These are phyloP conservation scores for Trichopoda pennipes DNA, from an alignment of 2,888 invertebrate species.

Conservation along the genomic window DNA sequence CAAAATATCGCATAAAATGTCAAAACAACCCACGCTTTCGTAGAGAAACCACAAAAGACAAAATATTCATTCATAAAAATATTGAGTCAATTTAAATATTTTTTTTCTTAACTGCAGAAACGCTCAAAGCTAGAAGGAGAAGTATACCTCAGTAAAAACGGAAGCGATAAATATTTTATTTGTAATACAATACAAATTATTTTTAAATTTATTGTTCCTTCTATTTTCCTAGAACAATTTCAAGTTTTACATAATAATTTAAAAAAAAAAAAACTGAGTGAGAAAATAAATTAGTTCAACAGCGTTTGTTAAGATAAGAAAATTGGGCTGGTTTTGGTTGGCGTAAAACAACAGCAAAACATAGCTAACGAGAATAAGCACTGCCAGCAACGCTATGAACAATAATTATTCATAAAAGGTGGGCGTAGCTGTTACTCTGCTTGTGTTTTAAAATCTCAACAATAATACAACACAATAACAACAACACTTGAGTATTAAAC, in stretches of 20 bases:
- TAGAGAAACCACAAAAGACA: slow-evolving; percentile 1
- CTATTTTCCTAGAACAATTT: slow-evolving; percentile 11
- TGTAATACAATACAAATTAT: background rate
- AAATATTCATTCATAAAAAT: slow-evolving; percentile 59
- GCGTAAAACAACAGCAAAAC: slow-evolving; percentile 41
- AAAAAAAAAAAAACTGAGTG: background rate
- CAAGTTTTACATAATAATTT: background rate
- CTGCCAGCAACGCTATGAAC: background rate
- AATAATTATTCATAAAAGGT: slow-evolving; percentile 39
- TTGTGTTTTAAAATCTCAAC: slow-evolving; percentile 15
- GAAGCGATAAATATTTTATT: background rate
- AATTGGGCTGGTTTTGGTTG: slow-evolving; percentile 44
- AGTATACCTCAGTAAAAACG: slow-evolving; percentile 9
- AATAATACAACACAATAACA: slow-evolving; percentile 1
- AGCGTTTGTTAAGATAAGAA: background rate
- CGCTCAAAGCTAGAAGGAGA: slow-evolving; percentile 15
- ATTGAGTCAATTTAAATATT: background rate
- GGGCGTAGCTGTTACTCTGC: slow-evolving; percentile 55
- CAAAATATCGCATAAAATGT: background rate
- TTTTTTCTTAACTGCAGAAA: background rate
- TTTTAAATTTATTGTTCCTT: background rate
- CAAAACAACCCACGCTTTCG: slow-evolving; percentile 46
- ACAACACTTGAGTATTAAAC: background rate
- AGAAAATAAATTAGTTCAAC: background rate
- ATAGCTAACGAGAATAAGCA: background rate